Percentiles rank a stretch among this genome's conserved stretches.
Conservation (phyloP, 2,113 vertebrate genomes). For the Pollimyrus isidori region DNA sequence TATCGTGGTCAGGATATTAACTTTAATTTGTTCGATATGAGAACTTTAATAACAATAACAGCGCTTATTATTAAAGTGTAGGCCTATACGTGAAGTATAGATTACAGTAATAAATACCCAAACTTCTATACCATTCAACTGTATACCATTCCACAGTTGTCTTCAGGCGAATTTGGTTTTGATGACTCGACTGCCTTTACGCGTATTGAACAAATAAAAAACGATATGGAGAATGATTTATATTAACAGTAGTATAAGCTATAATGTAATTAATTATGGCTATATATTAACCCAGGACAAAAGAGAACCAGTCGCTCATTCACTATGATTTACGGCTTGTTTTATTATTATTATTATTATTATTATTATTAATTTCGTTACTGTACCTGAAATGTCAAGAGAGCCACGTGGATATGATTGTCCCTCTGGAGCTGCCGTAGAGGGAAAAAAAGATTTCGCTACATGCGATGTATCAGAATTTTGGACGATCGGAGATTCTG, state of each 20-base stretch:
- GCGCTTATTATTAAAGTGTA: not conserved
- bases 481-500: conserved; percentile 23
- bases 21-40: not conserved
- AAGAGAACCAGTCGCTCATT: not conserved
- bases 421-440: conserved; percentile 22
- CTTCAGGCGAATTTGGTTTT: not conserved
- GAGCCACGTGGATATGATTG: conserved; percentile 10
- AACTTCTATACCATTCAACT: not conserved
- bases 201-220: not conserved
- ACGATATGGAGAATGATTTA: not conserved
- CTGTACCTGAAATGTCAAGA: not conserved
- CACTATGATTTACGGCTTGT: not conserved
- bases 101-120: not conserved
- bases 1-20: not conserved
- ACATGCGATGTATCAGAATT: conserved; percentile 25
- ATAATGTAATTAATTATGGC: not conserved
- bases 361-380: not conserved
- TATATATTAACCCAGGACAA: not conserved
- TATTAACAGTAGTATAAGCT: not conserved
- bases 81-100: not conserved
- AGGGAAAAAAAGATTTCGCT: not conserved
- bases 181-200: not conserved
- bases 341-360: not conserved
- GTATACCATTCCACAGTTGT: not conserved
- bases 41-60: not conserved